Base-by-base conservation (phyloP, 2,888 invertebrate genomes). In the Sinohyriopsis cumingii region DNA sequence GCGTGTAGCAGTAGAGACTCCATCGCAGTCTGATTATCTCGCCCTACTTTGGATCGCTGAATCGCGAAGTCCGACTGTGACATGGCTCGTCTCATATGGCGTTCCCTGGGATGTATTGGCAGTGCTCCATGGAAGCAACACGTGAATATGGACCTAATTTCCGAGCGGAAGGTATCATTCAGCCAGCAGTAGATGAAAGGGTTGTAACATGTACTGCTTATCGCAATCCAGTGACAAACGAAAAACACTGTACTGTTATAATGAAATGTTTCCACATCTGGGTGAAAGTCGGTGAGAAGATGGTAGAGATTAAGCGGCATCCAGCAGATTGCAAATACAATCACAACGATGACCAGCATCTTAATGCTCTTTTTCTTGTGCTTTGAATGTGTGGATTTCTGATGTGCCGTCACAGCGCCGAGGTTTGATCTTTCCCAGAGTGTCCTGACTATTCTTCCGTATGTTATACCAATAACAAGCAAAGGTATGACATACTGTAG, bases 181-280 rank as follows among this genome's bases (percentile, higher is more conserved):
- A 91, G 81, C 90, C 91, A 91, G 76, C 90, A 91, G 78, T 91
- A 91, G 24, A 91, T 89, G 78, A 91, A 91, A 0, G 91, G 91
- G 74, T 91, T 91, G 81, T 89, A 91, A 77, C 91, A 91, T 18
- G 90, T 89, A 70, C 90, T 90, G 68, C 89, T 90, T 82, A 91
- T 90, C 25, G 91, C 91, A 25, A 91, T 82, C 88, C 90, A 89
- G 75, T 91, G 91, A 73, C 90, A 91, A 59, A 88, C 78, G 57
- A 91, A 87, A 74, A 90, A 90, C 6, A 87, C 86, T 1, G 84
- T 86, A 2, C 89, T 89, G 73, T 89, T 88, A 78, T 90, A 90
- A 25, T 84, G 82, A 69, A 83, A 83, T 22, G 81, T 72, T 54
- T 80, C 79, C 2, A 79, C 77, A 68, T 84, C 78, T 1, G 86